Evolutionary conservation across 2,797 vertebrate species (phyloP), one percentile per base, ranked within the genome.

Genomic region (Pangasius mekongensis): DNA sequence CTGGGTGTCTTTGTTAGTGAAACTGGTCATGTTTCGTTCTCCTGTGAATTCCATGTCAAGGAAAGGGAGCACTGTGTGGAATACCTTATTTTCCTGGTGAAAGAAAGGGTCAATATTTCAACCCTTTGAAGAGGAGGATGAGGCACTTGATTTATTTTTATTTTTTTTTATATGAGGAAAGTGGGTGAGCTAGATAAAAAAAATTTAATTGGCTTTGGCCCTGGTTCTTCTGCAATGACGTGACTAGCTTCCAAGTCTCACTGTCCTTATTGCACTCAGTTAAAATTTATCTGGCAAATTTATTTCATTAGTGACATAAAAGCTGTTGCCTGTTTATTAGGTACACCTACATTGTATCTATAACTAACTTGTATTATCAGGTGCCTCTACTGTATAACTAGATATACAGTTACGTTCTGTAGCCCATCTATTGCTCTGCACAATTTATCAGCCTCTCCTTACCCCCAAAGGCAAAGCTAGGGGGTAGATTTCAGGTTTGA

Each of bases 91-190:
- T 88, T 88, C 80, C 87, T 89, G 74, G 86, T 85, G 73, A 90
- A 73, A 86, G 87, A 81, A 87, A 74, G 87, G 89, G 91, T 92
- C 92, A 91, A 90, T 89, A 89, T 89, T 67, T 87, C 62, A 81
- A 30, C 66, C 87, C 87, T 91, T 92, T 92, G 90, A 93, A 92
- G 87, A 90, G 39, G 43, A 88, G 77, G 86, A 91, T 83, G 85
- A 89, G 66, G 52, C 84, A 74, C 60, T 85, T 62, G 27, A 58
- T 33, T 33, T 85, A 36, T 33, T 27, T 85, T 82, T 39, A 2
- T 39, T 39, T 39, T 60, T 74, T 24, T 39, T 36, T 36, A 22
- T 71, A 62, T 87, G 67, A 54, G 66, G 64, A 49, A 89, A 77
- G 58, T 85, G 89, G 86, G 54, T 49, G 73, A 66, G 88, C 76